A percentile compares a stretch with the other conserved stretches of the same genome.
Evolutionary conservation across 2,888 invertebrate species (phyloP).

Genomic region (Drosophila nr. medialis): DNA sequence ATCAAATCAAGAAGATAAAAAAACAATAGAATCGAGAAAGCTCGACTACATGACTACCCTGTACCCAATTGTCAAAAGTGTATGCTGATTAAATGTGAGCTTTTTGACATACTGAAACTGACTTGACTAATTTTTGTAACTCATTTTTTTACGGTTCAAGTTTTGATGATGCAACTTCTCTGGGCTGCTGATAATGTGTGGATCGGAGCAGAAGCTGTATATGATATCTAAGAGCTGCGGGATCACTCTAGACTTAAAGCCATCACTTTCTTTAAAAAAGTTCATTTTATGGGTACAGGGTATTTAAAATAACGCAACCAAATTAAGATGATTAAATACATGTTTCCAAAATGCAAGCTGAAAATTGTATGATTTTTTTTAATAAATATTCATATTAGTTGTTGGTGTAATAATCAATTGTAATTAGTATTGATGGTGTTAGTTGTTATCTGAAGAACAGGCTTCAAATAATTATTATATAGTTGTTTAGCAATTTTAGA

Average conservation of each 20-base stretch:
- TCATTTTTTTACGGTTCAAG: not conserved
- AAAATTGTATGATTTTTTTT: conserved; percentile 10
- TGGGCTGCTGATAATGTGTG: not conserved
- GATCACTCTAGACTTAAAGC: not conserved
- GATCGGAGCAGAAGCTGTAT: not conserved
- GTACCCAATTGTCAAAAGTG: conserved; percentile 39
- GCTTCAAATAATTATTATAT: not conserved
- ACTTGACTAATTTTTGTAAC: not conserved
- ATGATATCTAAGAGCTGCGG: not conserved
- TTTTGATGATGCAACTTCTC: not conserved
- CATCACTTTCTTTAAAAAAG: not conserved
- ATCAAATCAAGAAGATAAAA: conserved; percentile 64
- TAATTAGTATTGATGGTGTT: conserved; percentile 4
- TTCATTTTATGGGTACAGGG: not conserved
- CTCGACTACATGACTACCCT: conserved; percentile 53
- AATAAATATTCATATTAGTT: conserved; percentile 14
- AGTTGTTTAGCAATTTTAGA: not conserved
- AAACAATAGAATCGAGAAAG: conserved; percentile 54
- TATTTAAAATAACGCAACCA: conserved; percentile 6
- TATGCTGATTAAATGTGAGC: not conserved
- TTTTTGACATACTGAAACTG: not conserved
- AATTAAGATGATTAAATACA: not conserved
- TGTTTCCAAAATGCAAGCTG: conserved; percentile 18
- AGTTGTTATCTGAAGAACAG: conserved; percentile 3
- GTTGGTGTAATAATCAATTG: conserved; percentile 6